Base-by-base conservation (phyloP, 2,113 vertebrate genomes). In the Hiodon tergisus region DNA sequence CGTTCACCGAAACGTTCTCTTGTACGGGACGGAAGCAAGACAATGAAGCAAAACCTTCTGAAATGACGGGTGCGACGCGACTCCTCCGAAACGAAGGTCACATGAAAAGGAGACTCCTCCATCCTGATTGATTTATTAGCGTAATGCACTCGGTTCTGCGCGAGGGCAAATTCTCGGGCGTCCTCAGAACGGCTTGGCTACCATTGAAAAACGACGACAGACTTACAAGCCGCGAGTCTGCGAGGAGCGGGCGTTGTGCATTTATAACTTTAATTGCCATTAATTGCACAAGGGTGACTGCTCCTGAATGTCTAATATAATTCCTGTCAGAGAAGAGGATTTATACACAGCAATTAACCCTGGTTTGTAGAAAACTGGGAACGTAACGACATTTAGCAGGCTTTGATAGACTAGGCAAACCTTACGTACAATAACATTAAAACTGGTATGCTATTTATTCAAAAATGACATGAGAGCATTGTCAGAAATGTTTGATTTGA, bases 121-220 rank as follows among this genome's bases (percentile, higher is more conserved):
- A 11, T 17, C 7, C 52, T 46, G 73, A 73, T 71, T 61, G 76
- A 74, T 48, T 61, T 31, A 78, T 72, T 69, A 72, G 31, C 55
- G 53, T 55, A 78, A 76, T 74, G 68, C 69, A 62, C 63, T 74
- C 53, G 13, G 75, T 31, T 71, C 63, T 67, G 55, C 50, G 61
- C 73, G 69, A 80, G 77, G 77, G 47, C 88, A 87, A 89, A 87
- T 90, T 93, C 92, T 92, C 92, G 78, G 89, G 89, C 89, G 93
- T 93, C 90, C 90, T 93, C 91, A 93, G 89, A 92, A 91, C 91
- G 91, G 92, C 88, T 90, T 88, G 92, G 92, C 90, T 91, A 87
- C 89, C 93, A 92, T 93, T 31, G 92, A 88, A 91, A 89, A 87
- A 93, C 87, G 91, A 88, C 88, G 89, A 92, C 85, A 83, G 86